Evolutionary conservation across 2,113 vertebrate species (phyloP).

Genomic region (Ranitomeya imitator): DNA sequence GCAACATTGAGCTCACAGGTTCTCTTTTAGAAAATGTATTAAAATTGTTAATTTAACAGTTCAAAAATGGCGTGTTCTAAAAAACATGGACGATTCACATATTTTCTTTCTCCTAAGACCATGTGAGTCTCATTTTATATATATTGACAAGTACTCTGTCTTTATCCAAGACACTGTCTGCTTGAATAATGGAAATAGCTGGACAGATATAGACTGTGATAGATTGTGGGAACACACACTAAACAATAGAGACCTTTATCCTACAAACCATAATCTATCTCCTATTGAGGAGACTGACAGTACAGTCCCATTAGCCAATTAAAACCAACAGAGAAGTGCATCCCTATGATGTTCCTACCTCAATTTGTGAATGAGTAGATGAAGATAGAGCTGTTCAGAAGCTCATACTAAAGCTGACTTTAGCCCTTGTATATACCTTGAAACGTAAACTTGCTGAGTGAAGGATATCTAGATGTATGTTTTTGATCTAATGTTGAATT

Average conservation of each 20-base stretch:
- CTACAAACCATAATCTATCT: conserved; percentile 31
- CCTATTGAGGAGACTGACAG: conserved; percentile 33
- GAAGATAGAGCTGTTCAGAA: conserved; percentile 4
- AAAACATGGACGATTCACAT: neutral
- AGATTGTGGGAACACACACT: conserved; percentile 26
- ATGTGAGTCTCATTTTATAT: neutral
- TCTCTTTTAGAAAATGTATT: neutral
- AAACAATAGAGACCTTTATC: conserved; percentile 25
- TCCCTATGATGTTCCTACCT: neutral
- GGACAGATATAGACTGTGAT: neutral
- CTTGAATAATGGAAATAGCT: neutral
- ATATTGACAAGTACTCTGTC: neutral
- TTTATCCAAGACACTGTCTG: neutral
- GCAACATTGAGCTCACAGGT: too few species aligned
- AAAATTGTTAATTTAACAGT: neutral
- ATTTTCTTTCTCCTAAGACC: neutral
- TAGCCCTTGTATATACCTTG: neutral
- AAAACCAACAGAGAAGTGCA: conserved; percentile 22
- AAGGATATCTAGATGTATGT: conserved; percentile 1
- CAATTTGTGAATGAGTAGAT: conserved; percentile 9
- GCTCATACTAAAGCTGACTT: conserved; percentile 12
- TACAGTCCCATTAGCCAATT: conserved; percentile 11
- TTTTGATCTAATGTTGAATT: neutral
- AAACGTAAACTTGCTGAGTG: neutral
- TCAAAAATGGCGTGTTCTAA: neutral